A percentile compares a stretch with the other conserved stretches of the same genome.
These are phyloP conservation scores for Hydra vulgaris DNA, from an alignment of 30 jellyfish, hydroid and myxozoan species.

Conservation along the genomic window DNA sequence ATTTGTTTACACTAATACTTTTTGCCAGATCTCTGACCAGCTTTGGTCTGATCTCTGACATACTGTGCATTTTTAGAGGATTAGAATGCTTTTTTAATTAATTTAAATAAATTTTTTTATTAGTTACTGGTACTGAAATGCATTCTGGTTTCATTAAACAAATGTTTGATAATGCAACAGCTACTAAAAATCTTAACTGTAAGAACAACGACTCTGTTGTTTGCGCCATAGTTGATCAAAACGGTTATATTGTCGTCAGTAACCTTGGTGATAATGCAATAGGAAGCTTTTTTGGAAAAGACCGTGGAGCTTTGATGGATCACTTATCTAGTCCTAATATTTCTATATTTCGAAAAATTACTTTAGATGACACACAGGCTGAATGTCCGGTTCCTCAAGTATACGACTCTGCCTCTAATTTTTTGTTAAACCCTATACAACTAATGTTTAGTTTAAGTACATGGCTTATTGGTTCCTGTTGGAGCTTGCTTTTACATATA, in stretches of 20 bases:
- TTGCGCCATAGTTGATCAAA: slow-evolving; percentile 24
- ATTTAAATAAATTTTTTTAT: too few relatives aligned
- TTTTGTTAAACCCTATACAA: slow-evolving; percentile 28
- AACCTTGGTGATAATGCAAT: slow-evolving; percentile 16
- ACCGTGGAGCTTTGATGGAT: slow-evolving; percentile 4
- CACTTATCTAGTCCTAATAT: neutral
- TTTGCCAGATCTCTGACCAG: too few relatives aligned
- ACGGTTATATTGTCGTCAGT: slow-evolving; percentile 24
- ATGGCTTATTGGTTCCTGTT: neutral
- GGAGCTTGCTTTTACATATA: slow-evolving; percentile 5
- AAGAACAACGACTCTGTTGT: neutral
- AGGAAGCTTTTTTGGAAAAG: slow-evolving; percentile 23
- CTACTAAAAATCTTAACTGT: neutral
- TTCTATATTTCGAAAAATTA: slow-evolving; percentile 11
- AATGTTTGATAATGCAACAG: neutral
- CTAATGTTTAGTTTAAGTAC: slow-evolving; percentile 5
- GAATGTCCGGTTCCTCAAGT: slow-evolving; percentile 21
- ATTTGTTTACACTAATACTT: too few relatives aligned
- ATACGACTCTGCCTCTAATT: slow-evolving; percentile 23
- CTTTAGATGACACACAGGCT: slow-evolving; percentile 28
- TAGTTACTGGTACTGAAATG: neutral
- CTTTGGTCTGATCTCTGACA: too few relatives aligned
- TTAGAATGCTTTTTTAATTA: too few relatives aligned
- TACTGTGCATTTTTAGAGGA: too few relatives aligned
- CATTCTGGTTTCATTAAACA: neutral